Base-by-base conservation (phyloP, 1,140 invertebrate genomes). In the Phymastichus coffea region DNA sequence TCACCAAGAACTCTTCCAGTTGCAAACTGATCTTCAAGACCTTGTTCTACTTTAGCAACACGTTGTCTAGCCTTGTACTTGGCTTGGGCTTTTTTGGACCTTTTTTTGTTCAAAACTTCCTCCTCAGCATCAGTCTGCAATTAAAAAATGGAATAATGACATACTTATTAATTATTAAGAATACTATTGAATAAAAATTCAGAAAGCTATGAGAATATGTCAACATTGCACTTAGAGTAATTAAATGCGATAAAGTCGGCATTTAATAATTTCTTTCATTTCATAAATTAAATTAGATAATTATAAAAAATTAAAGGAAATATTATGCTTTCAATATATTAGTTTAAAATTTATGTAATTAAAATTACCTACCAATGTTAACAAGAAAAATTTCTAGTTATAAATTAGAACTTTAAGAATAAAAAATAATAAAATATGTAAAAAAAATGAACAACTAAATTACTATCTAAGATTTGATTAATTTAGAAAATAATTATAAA, bases 11-110 rank as follows among this genome's bases (percentile, higher is more conserved):
- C 84, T 79, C 95, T 88, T 68, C 96, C 95, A 74, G 94, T 94
- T 61, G 90, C 86, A 85, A 99, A 99, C 79, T 99, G 95, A 79
- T 99, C 97, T 80, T 98, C 94, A 37, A 99, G 71, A 57, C 88
- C 88, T 63, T 87, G 85, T 74, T 99, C 97, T 65, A 99, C 93
- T 80, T 97, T 96, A 30, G 93, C 91, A 44, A 86, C 84, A 75
- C 93, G 92, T 78, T 99, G 95, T 65, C 97, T 88, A 25, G 88
- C 84, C 74, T 94, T 88, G 78, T 98, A 97, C 81, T 98, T 99
- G 79, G 93, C 89, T 74, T 92, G 88, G 3, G 88, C 87, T 78
- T 96, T 97, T 75, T 95, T 94, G 57, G 93, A 96, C 62, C 92
- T 84, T 73, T 96, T 95, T 77, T 97, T 97, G 79, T 94, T 96